Conservation (phyloP, 2,113 vertebrate genomes). For the Indri indri region DNA sequence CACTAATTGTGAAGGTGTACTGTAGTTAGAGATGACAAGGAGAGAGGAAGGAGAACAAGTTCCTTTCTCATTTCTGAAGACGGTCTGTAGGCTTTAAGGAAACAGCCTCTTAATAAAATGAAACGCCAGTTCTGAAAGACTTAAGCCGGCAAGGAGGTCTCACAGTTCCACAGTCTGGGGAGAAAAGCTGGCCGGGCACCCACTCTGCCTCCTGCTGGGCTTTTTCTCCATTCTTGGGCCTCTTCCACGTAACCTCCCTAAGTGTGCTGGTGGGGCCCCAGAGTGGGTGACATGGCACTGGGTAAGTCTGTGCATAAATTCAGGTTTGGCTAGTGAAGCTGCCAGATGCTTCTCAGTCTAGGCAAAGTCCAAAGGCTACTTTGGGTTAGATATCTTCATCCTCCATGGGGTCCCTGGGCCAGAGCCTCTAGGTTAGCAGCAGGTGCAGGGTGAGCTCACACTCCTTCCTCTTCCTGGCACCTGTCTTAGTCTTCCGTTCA, state of each 20-base stretch:
- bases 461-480: background rate
- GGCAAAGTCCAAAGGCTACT: background rate
- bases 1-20: background rate
- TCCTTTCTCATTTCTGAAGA: background rate
- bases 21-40: background rate
- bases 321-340: background rate
- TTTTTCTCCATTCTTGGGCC: background rate
- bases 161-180: background rate
- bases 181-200: too few relatives aligned
- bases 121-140: background rate
- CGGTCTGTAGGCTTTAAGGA: background rate
- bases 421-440: background rate
- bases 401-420: background rate
- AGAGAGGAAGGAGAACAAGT: background rate
- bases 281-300: rapidly evolving
- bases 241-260: too few relatives aligned
- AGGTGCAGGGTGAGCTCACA: background rate
- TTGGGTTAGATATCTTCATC: background rate
- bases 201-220: background rate
- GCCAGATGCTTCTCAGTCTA: background rate
- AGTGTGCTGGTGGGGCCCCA: background rate
- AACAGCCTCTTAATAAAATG: background rate
- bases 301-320: background rate
- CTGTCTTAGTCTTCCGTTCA: background rate
- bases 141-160: background rate